Evolutionary conservation across 2,888 invertebrate genomes (phyloP).

Genomic region (Coecobrya sp.): DNA sequence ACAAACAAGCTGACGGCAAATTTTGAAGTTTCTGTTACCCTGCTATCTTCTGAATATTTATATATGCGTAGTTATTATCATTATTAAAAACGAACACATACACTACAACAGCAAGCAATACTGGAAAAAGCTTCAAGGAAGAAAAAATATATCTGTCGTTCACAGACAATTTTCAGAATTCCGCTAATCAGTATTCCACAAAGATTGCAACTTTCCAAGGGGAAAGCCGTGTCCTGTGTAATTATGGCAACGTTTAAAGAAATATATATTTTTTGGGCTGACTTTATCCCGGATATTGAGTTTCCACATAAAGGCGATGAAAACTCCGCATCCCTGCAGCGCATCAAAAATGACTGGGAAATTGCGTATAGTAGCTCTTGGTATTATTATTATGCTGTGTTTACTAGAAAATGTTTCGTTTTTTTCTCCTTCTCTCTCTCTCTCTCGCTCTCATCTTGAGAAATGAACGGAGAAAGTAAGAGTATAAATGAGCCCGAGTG

Average conservation of each 20-base stretch:
- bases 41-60: conserved; percentile 21
- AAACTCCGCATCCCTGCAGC: too few relatives aligned
- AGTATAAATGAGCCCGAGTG: conserved; percentile 42
- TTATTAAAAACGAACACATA: not conserved
- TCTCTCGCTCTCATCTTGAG: not conserved
- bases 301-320: not conserved
- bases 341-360: not conserved
- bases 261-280: not conserved
- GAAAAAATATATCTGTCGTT: not conserved
- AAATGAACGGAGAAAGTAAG: not conserved
- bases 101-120: too few relatives aligned
- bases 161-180: conserved; percentile 17
- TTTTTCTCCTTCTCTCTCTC: too few relatives aligned
- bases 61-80: not conserved
- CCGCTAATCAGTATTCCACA: conserved; percentile 7
- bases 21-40: not conserved
- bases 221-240: conserved; percentile 18
- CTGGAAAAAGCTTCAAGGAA: not conserved
- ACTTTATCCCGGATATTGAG: not conserved
- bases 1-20: conserved; percentile 52
- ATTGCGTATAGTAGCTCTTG: not conserved
- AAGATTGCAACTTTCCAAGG: not conserved
- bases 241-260: conserved; percentile 13
- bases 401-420: not conserved
- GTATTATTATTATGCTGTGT: not conserved